Evolutionary conservation across 2,797 vertebrate genomes (phyloP).

Genomic region (Dermochelys coriacea): DNA sequence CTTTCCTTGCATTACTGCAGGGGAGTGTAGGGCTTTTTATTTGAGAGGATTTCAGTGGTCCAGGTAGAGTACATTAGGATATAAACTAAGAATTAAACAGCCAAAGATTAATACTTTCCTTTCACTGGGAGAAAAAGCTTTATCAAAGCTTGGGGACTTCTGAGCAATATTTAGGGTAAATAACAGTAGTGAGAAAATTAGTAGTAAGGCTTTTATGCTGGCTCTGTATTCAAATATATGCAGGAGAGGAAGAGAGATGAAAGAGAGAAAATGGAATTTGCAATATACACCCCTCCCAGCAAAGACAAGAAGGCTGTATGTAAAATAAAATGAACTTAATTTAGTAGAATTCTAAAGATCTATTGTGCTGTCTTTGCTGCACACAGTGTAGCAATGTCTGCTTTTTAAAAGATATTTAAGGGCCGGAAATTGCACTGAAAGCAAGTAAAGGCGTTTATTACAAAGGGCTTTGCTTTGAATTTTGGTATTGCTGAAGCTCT

Average conservation of each 20-base stretch:
- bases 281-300: not conserved
- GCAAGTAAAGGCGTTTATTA: slow-evolving; percentile 6
- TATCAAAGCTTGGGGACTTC: not conserved
- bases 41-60: not conserved
- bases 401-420: not conserved
- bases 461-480: not conserved
- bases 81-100: not conserved
- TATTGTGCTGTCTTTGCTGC: not conserved
- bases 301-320: not conserved
- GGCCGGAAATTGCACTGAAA: not conserved
- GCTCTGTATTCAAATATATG: not conserved
- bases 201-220: not conserved
- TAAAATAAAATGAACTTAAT: not conserved
- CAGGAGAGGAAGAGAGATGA: not conserved
- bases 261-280: not conserved
- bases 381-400: not conserved
- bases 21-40: not conserved
- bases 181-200: not conserved
- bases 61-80: not conserved
- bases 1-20: not conserved
- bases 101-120: not conserved
- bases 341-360: not conserved
- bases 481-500: not conserved
- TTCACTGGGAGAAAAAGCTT: not conserved
- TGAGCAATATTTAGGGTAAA: not conserved